A percentile compares a stretch with the other conserved stretches of the same genome.
phyloP scores from a whole-genome alignment of 2,797 vertebrate genomes.

The Gambelia wislizenii region DNA sequence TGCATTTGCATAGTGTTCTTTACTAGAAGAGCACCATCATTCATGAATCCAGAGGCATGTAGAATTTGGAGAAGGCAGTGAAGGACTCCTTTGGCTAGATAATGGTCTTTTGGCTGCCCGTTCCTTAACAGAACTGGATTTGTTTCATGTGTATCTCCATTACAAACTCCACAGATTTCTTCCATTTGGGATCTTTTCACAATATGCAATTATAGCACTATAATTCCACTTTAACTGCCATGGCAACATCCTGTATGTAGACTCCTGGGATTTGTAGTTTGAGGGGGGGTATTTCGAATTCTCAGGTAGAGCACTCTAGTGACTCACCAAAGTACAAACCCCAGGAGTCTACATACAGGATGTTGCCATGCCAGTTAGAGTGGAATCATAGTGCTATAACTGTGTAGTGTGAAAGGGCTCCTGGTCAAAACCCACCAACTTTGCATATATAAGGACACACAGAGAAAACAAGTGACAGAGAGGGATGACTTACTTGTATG shows the following conservation, averaged over 20 bases:
- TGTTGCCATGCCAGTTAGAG: too few relatives aligned
- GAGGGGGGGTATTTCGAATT: too few relatives aligned
- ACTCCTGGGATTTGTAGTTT: too few relatives aligned
- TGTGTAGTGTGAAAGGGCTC: too few relatives aligned
- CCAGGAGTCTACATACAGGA: too few relatives aligned
- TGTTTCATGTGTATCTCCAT: neutral
- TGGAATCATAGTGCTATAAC: too few relatives aligned
- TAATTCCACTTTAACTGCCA: too few relatives aligned
- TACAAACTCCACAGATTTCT: neutral
- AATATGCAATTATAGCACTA: too few relatives aligned
- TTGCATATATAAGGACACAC: neutral
- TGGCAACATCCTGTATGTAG: too few relatives aligned
- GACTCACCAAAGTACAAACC: too few relatives aligned
- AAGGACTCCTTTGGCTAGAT: neutral
- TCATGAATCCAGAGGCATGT: conserved; percentile 53
- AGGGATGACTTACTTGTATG: conserved; percentile 89
- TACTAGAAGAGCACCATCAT: neutral
- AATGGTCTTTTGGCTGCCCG: neutral
- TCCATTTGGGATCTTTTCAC: neutral
- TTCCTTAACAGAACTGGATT: neutral
- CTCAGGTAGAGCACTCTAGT: too few relatives aligned
- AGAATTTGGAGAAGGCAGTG: conserved; percentile 31
- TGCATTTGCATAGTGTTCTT: neutral
- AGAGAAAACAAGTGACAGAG: neutral
- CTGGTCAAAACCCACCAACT: neutral